A percentile compares a stretch with the other conserved stretches of the same genome.
phyloP scores from a whole-genome alignment of 2,888 invertebrate species.

The Parnassius mnemosyne region DNA sequence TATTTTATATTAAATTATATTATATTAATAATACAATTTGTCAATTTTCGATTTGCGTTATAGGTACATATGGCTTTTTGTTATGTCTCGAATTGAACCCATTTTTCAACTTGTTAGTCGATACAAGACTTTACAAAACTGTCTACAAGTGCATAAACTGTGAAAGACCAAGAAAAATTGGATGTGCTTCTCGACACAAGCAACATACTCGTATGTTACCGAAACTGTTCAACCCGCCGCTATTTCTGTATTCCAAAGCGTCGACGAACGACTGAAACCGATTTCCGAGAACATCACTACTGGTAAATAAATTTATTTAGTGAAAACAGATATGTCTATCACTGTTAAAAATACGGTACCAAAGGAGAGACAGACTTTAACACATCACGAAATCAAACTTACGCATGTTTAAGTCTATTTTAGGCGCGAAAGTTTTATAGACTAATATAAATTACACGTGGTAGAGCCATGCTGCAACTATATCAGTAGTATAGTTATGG shows the following conservation, averaged over 20 bases:
- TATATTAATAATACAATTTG: no score
- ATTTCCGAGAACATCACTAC: constrained; percentile 13
- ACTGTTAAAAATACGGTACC: background rate
- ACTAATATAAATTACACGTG: no score
- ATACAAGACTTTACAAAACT: no score
- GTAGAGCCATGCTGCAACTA: no score
- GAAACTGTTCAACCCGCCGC: constrained; percentile 3
- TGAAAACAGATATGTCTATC: constrained; percentile 18
- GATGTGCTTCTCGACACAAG: constrained; percentile 1
- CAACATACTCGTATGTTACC: background rate
- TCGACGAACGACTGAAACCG: background rate
- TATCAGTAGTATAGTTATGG: no score
- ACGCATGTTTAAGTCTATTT: background rate
- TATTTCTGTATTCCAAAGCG: constrained; percentile 17
- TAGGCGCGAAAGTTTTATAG: background rate
- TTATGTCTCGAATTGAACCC: no score
- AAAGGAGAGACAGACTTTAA: background rate
- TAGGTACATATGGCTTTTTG: no score
- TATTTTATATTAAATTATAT: no score
- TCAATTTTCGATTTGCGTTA: no score
- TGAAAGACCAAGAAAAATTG: background rate
- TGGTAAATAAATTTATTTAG: constrained; percentile 8
- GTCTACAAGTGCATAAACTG: background rate
- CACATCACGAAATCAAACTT: background rate
- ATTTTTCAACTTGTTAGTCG: no score